Conservation (phyloP, 1,140 invertebrate genomes). For the Plodia interpunctella region DNA sequence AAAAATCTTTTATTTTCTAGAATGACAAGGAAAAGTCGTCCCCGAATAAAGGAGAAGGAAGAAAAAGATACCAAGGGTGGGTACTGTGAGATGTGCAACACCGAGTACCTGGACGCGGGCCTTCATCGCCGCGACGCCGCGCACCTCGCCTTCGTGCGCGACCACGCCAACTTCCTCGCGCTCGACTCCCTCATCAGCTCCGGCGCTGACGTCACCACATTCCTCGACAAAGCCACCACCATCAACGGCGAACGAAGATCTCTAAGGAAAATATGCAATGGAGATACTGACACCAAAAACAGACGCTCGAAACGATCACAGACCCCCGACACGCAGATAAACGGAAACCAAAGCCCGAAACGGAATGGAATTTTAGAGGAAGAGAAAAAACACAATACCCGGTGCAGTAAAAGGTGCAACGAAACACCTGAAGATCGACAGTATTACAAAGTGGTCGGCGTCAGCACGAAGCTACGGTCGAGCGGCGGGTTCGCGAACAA, state of each 20-base stretch:
- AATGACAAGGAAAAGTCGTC: slow-evolving; percentile 82
- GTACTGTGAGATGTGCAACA: slow-evolving; percentile 87
- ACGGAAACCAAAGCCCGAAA: slow-evolving; percentile 47
- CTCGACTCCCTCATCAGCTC: slow-evolving; percentile 82
- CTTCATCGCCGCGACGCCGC: slow-evolving; percentile 84
- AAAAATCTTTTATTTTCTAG: slow-evolving; percentile 38
- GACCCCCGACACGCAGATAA: slow-evolving; percentile 46
- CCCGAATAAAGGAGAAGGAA: slow-evolving; percentile 77
- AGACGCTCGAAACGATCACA: slow-evolving; percentile 50
- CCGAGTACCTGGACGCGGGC: slow-evolving; percentile 81
- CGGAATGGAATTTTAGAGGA: slow-evolving; percentile 52
- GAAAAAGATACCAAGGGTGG: slow-evolving; percentile 79
- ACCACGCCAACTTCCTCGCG: slow-evolving; percentile 83
- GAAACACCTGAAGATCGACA: slow-evolving; percentile 80
- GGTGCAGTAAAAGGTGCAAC: slow-evolving; percentile 75
- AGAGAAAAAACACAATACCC: slow-evolving; percentile 50
- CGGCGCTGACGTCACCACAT: slow-evolving; percentile 79
- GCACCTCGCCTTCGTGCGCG: slow-evolving; percentile 84
- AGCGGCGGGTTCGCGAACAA: slow-evolving; percentile 71
- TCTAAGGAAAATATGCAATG: slow-evolving; percentile 64
- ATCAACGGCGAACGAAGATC: slow-evolving; percentile 65
- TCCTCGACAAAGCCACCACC: slow-evolving; percentile 74
- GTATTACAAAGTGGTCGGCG: slow-evolving; percentile 86
- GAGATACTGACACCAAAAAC: slow-evolving; percentile 46
- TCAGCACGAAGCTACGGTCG: slow-evolving; percentile 83